Evolutionary conservation across 2,113 vertebrate species (phyloP).

Genomic region (Dolichallabes microphthalmus): DNA sequence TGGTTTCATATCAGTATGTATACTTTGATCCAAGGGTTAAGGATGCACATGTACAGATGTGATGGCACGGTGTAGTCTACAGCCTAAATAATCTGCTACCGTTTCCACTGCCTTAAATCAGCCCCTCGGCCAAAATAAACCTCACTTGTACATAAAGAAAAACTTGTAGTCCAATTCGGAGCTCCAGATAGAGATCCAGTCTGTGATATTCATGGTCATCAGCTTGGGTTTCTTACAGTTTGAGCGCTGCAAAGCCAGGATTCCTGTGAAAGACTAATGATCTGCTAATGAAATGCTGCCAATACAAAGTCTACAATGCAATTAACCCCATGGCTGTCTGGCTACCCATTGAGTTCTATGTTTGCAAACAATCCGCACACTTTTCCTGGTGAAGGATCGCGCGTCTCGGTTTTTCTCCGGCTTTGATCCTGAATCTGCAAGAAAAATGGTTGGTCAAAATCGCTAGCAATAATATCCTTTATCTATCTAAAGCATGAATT

Average conservation of each 20-base stretch:
- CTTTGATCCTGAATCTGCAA: slow-evolving; percentile 29
- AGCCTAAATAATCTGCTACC: slow-evolving; percentile 7
- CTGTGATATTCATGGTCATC: slow-evolving; percentile 14
- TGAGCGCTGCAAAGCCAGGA: slow-evolving; percentile 2
- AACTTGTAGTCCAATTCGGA: slow-evolving; percentile 5
- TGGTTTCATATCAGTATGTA: neutral
- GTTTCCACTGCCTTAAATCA: slow-evolving; percentile 43
- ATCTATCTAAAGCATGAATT: slow-evolving; percentile 23
- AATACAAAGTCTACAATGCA: slow-evolving; percentile 41
- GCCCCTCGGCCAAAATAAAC: slow-evolving; percentile 44
- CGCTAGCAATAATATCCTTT: slow-evolving; percentile 43
- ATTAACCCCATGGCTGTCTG: slow-evolving; percentile 30
- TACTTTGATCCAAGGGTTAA: neutral
- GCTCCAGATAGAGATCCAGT: neutral
- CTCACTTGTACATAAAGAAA: slow-evolving; percentile 10
- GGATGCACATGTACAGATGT: slow-evolving; percentile 27
- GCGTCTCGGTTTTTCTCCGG: slow-evolving; percentile 3
- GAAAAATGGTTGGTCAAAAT: slow-evolving; percentile 25
- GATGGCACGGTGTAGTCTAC: slow-evolving; percentile 14
- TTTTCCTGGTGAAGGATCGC: slow-evolving; percentile 8
- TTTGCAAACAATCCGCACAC: slow-evolving; percentile 40
- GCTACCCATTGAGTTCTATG: slow-evolving; percentile 17
- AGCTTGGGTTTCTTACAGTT: neutral
- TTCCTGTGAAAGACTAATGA: slow-evolving; percentile 25
- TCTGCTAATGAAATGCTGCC: slow-evolving; percentile 27